Conservation (phyloP, 2,113 vertebrate genomes). For the Micromys minutus region DNA sequence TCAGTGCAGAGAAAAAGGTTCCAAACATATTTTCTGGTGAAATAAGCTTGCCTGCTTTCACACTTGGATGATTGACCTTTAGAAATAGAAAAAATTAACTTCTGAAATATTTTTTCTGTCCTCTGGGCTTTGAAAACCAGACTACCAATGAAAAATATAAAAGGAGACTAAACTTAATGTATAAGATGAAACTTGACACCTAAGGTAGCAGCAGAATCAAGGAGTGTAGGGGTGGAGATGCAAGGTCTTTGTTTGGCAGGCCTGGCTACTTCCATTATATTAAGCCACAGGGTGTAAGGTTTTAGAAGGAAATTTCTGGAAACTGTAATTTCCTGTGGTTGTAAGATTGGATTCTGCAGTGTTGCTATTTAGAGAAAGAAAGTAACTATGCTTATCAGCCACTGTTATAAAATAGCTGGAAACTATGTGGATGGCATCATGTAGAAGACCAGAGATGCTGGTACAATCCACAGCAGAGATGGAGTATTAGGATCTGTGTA, state of each 20-base stretch:
- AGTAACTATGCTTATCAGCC: background rate
- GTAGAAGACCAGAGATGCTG: background rate
- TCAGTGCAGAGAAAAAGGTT: slow-evolving; percentile 37
- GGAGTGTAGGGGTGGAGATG: slow-evolving; percentile 49
- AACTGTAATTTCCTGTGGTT: slow-evolving; percentile 45
- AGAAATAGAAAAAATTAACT: slow-evolving; percentile 62
- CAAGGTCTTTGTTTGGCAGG: slow-evolving; percentile 57
- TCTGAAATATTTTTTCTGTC: slow-evolving; percentile 68
- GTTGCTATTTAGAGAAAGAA: slow-evolving; percentile 7
- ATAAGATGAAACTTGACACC: slow-evolving; percentile 58
- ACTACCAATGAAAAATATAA: slow-evolving; percentile 54
- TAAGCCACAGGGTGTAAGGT: slow-evolving; percentile 24
- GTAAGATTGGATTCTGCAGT: background rate
- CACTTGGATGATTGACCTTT: slow-evolving; percentile 69
- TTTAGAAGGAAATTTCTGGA: slow-evolving; percentile 49
- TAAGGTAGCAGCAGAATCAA: slow-evolving; percentile 57
- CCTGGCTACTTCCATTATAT: slow-evolving; percentile 44
- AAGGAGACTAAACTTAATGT: slow-evolving; percentile 58
- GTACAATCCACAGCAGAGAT: background rate
- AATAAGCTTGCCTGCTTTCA: slow-evolving; percentile 68
- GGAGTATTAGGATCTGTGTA: background rate
- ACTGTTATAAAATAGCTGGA: background rate
- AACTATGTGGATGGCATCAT: background rate
- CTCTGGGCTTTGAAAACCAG: slow-evolving; percentile 47
- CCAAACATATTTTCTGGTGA: slow-evolving; percentile 27